Base-by-base conservation (phyloP, 2,888 invertebrate species). In the Cosmia pyralina region DNA sequence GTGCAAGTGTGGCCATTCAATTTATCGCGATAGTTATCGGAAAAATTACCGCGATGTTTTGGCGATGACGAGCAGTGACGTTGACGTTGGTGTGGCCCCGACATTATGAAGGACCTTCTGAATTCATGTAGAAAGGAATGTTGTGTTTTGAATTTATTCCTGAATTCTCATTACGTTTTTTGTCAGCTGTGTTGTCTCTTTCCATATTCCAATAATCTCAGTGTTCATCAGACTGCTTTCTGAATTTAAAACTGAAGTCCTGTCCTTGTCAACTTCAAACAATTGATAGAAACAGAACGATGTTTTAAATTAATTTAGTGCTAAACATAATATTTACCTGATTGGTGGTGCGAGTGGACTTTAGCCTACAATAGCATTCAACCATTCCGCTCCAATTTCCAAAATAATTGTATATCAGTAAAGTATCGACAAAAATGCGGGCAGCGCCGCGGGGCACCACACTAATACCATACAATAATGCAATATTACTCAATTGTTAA, bases 401-500 rank as follows among this genome's bases (percentile, higher is more conserved):
- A 67, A 65, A 52, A 38, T 59, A 69, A 74, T 72, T 80, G 52
- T 60, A 60, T 60, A 73, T 53, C 60, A 71, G 55, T 68, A 76
- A 69, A 75, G 50, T 69, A 77, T 64, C 59, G 65, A 52, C 73
- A 83, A 83, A 77, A 87, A 85, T 84, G 86, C 83, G 81, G 82
- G 84, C 79, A 79, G 3, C 84, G 3, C 84, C 63, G 59, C 85
- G 72, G 86, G 85, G 57, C 15, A 65, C 69, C 59, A 38, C 59
- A 68, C 68, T 85, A 80, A 80, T 79, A 72, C 73, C 62, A 13
- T 74, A 84, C 75, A 79, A 81, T 83, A 81, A 81, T 80, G 76
- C 72, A 77, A 79, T 69, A 85, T 83, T 85, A 86, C 86, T 84
- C 85, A 88, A 88, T 88, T 88, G 84, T 86, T 83, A 81, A 82